A percentile compares a stretch with the other conserved stretches of the same genome.
Evolutionary conservation across 1,140 invertebrate species (phyloP).

Genomic region (Caenorhabditis remanei): DNA sequence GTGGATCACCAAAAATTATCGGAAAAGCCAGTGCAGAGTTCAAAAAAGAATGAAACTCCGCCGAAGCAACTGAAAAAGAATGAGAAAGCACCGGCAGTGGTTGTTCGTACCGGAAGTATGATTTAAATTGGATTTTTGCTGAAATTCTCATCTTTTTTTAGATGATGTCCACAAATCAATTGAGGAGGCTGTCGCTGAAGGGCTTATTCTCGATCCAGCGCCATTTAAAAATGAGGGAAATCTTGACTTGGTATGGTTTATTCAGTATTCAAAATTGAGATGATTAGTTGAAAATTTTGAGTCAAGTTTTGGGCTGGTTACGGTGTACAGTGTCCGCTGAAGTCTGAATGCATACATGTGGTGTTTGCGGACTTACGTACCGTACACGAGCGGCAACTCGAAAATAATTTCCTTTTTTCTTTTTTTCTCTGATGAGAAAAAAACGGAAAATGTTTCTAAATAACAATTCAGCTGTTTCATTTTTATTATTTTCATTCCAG

Average conservation of each 20-base stretch:
- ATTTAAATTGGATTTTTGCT: neutral
- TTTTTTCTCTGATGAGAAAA: too few relatives aligned
- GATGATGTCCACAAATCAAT: slow-evolving; percentile 25
- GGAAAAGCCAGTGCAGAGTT: neutral
- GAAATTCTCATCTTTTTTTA: neutral
- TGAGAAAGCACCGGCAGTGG: neutral
- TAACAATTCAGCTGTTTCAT: neutral
- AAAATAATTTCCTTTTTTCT: neutral
- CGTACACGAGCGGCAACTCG: neutral
- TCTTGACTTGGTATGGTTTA: slow-evolving; percentile 16
- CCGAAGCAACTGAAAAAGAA: neutral
- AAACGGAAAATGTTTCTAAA: too few relatives aligned
- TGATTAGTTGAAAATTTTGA: neutral
- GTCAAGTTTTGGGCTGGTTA: neutral
- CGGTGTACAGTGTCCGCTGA: neutral
- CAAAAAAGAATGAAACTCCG: neutral
- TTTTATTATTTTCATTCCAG: neutral
- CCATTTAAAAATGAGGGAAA: slow-evolving; percentile 20
- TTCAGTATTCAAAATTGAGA: neutral
- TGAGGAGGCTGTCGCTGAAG: slow-evolving; percentile 4
- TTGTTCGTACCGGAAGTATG: neutral
- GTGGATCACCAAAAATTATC: too few relatives aligned
- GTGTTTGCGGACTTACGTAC: slow-evolving; percentile 12
- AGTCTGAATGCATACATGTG: neutral
- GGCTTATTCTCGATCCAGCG: slow-evolving; percentile 15